These are phyloP conservation scores for Tetragonula clypearis DNA, from an alignment of 1,140 invertebrate species.

Conservation along the genomic window DNA sequence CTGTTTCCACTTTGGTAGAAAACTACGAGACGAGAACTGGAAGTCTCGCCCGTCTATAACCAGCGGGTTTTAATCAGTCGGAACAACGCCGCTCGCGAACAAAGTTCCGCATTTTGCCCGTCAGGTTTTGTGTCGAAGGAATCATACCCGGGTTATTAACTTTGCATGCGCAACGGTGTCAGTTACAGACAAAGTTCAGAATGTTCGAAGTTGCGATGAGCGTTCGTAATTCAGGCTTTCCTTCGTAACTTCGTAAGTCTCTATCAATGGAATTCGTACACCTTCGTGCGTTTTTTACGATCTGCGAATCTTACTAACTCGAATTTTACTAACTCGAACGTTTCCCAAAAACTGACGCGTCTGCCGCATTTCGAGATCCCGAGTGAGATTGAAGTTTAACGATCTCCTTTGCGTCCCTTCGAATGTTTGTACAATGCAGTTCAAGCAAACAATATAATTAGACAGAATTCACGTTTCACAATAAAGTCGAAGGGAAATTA, in stretches of 20 bases:
- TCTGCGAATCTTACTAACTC: too few relatives aligned
- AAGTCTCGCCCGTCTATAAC: not conserved
- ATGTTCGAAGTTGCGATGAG: not conserved
- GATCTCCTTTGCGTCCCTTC: too few relatives aligned
- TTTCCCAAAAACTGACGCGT: too few relatives aligned
- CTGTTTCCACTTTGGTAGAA: not conserved
- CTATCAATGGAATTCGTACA: not conserved
- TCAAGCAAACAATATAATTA: too few relatives aligned
- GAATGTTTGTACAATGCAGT: too few relatives aligned
- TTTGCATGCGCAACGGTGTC: not conserved
- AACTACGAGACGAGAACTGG: not conserved
- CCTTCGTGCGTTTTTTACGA: too few relatives aligned
- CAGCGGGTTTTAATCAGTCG: not conserved
- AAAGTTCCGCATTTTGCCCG: not conserved
- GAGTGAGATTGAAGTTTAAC: too few relatives aligned
- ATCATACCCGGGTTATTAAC: not conserved
- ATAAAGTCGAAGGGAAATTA: too few relatives aligned
- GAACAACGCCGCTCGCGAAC: not conserved
- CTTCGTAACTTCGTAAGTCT: too few relatives aligned
- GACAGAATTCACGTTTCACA: too few relatives aligned
- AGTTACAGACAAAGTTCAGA: not conserved
- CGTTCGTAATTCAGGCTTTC: not conserved
- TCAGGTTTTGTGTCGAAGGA: not conserved
- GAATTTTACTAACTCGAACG: too few relatives aligned
- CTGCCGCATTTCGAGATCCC: too few relatives aligned